Evolutionary conservation across 2,888 invertebrate genomes (phyloP), one percentile per base, ranked within the genome.

Genomic region (Drosophila suboccidentalis): DNA sequence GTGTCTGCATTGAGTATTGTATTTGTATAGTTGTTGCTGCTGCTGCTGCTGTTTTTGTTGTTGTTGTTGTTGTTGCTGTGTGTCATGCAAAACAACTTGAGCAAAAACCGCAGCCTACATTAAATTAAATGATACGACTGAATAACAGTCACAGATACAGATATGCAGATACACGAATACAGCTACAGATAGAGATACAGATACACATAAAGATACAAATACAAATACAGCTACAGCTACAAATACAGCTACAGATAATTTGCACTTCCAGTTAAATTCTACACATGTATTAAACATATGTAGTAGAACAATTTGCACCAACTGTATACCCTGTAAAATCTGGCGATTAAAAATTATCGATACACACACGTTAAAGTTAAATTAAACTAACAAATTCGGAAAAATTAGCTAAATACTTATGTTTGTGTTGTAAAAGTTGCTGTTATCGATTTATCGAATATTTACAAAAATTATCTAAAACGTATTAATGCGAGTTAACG

Each of bases 41-140:
- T 71, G 64, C 43, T 59, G 34, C 1, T 63, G 29, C 4, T 55
- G 50, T 17, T 55, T 55, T 32, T 60, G 32, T 3, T 64, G 44
- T 41, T 46, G 49, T 9, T 74, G 43, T 15, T 51, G 49, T 26
- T 58, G 38, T 22, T 59, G 60, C 29, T 80, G 72, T 75, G 57
- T 63, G 65, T 77, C 60, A 78, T 69, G 70, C 60, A 61, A 59
- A 61, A 39, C 55, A 65, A 62, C 51, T 74, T 74, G 47, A 69
- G 55, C 64, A 54, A 39, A 49, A 70, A 50, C 49, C 61, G 36
- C 47, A 66, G 53, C 49, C 62, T 49, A 53, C 46, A 53, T 44
- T 64, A 39, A 57, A 36, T 41, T 41, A 11, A 58, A 64, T 49
- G 41, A 53, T 41, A 47, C 19, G 34, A 54, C 34, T 26, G 44